These are phyloP conservation scores for Sebastes kiyomatsui DNA, from an alignment of 2,797 vertebrate genomes.

Conservation along the genomic window DNA sequence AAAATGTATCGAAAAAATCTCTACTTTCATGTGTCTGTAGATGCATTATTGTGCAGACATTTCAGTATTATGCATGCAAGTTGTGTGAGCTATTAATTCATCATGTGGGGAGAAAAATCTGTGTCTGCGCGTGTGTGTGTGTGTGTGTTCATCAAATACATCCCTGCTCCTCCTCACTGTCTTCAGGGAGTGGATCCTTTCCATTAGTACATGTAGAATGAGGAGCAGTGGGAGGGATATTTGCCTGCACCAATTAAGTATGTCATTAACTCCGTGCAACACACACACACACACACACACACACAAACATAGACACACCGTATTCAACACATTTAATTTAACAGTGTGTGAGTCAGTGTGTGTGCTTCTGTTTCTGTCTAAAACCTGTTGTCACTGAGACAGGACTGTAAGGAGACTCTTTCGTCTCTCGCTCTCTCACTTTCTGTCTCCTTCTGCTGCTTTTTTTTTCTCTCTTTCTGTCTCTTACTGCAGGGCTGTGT, in stretches of 20 bases:
- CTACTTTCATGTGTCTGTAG: neutral
- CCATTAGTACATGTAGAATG: conserved; percentile 66
- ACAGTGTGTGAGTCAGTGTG: conserved; percentile 41
- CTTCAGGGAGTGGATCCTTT: conserved; percentile 58
- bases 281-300: conserved; percentile 13
- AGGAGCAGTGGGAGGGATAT: conserved; percentile 66
- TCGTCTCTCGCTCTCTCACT: conserved; percentile 29
- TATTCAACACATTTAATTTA: conserved; percentile 60
- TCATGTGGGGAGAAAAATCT: neutral
- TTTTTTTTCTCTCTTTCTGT: neutral
- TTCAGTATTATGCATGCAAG: neutral
- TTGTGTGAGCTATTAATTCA: neutral
- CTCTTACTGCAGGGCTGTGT: conserved; percentile 40
- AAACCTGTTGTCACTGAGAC: conserved; percentile 58
- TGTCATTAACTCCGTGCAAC: conserved; percentile 60
- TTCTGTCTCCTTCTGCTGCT: neutral
- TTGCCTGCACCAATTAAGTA: conserved; percentile 70
- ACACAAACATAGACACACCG: neutral
- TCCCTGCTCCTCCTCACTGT: conserved; percentile 29
- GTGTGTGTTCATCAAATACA: conserved; percentile 5
- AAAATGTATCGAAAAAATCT: neutral
- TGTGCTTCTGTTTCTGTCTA: conserved; percentile 36
- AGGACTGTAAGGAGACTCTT: conserved; percentile 33
- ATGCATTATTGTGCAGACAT: neutral
- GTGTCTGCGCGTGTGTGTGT: neutral